Conservation (phyloP, 2,113 vertebrate species). For the Puntigrus tetrazona region DNA sequence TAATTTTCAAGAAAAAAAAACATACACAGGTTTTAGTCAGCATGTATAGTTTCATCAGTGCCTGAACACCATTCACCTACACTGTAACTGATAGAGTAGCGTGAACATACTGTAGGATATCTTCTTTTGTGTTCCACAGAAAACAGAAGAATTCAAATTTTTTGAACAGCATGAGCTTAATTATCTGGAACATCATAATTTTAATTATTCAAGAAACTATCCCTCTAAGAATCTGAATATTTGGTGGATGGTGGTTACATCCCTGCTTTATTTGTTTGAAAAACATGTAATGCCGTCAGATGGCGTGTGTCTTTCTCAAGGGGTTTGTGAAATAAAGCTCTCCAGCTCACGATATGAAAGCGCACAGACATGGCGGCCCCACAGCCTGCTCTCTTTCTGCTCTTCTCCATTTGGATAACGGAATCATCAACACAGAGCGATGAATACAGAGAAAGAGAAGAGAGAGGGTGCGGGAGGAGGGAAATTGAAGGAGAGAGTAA, state of each 20-base stretch:
- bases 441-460: not conserved
- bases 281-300: not conserved
- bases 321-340: not conserved
- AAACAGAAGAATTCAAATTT: not conserved
- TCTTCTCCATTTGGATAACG: slow-evolving; percentile 48
- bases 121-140: not conserved
- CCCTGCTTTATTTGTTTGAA: not conserved
- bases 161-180: not conserved
- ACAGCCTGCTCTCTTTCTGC: not conserved
- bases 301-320: slow-evolving; percentile 3
- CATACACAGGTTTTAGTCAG: not conserved
- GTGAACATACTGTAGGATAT: not conserved
- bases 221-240: not conserved
- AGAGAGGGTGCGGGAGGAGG: not conserved
- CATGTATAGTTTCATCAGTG: not conserved
- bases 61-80: not conserved
- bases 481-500: not conserved
- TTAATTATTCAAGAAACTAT: not conserved
- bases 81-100: not conserved
- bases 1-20: not conserved
- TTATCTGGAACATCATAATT: not conserved
- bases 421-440: slow-evolving; percentile 14
- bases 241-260: not conserved
- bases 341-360: not conserved
- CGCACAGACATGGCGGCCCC: not conserved